A percentile compares a stretch with the other conserved stretches of the same genome.
phyloP scores from a whole-genome alignment of 2,113 vertebrate species.

The Tenrec ecaudatus region DNA sequence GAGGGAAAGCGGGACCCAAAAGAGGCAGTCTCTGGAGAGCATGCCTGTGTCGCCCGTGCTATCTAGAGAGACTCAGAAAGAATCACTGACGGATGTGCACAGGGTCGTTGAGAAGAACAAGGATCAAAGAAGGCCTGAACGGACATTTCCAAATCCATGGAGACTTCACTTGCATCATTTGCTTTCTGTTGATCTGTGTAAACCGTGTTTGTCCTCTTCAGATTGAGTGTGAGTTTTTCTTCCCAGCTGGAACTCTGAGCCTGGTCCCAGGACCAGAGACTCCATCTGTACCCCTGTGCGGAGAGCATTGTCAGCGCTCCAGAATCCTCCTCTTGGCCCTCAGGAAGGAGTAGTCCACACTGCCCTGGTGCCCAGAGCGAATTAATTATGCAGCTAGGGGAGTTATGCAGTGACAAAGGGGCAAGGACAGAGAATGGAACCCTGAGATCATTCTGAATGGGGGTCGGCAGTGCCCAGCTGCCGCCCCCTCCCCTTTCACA shows the following conservation, averaged over 20 bases:
- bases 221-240: constrained; percentile 63
- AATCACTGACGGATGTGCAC: constrained; percentile 80
- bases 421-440: constrained; percentile 50
- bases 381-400: neutral
- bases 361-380: constrained; percentile 27
- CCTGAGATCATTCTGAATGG: constrained; percentile 41
- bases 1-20: neutral
- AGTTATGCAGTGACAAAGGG: constrained; percentile 17
- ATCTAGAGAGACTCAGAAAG: constrained; percentile 57
- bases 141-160: constrained; percentile 33
- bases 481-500: constrained; percentile 89
- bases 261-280: constrained; percentile 46
- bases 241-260: constrained; percentile 40
- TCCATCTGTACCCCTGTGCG: constrained; percentile 41
- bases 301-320: neutral
- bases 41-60: constrained; percentile 58
- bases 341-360: neutral
- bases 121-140: constrained; percentile 33
- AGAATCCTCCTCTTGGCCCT: constrained; percentile 42
- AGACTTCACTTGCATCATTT: constrained; percentile 47
- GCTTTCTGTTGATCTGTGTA: constrained; percentile 41
- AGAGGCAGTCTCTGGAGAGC: constrained; percentile 49
- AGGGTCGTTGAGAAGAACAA: constrained; percentile 69
- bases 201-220: neutral
- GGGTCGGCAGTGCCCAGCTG: constrained; percentile 65